Conservation (phyloP, 2,888 invertebrate genomes). For the Aphidius colemani region DNA sequence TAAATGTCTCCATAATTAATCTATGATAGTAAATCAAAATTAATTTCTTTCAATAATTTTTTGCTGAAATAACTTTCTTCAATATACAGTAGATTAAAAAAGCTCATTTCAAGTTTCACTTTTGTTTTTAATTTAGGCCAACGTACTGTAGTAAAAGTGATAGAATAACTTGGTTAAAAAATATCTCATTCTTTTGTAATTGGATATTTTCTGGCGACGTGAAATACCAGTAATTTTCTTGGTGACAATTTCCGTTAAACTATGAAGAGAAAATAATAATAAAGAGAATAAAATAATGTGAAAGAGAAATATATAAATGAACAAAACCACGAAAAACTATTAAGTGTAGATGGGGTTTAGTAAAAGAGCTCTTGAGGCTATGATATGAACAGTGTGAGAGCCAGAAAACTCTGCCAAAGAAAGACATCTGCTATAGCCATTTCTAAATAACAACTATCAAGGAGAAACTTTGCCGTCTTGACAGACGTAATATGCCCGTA, state of each 20-base stretch:
- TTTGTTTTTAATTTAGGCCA: neutral
- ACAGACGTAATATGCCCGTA: constrained; percentile 56
- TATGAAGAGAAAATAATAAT: too few relatives aligned
- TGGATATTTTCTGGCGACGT: constrained; percentile 30
- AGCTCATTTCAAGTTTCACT: neutral
- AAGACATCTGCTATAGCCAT: constrained; percentile 52
- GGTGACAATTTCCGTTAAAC: too few relatives aligned
- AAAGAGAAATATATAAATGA: neutral
- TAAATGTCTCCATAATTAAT: constrained; percentile 11
- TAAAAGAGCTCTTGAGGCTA: neutral
- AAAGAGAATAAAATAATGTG: neutral
- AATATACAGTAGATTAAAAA: too few relatives aligned
- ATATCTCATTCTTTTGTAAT: constrained; percentile 19
- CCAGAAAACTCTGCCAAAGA: constrained; percentile 54
- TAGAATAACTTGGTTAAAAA: neutral
- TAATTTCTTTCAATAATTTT: constrained; percentile 1
- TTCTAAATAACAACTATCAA: constrained; percentile 49
- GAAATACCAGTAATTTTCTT: constrained; percentile 6
- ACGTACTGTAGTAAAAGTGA: constrained; percentile 1
- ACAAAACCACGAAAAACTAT: constrained; percentile 6
- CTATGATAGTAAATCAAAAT: constrained; percentile 8
- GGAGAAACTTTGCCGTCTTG: constrained; percentile 42
- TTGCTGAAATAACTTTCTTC: neutral
- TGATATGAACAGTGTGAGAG: constrained; percentile 41
- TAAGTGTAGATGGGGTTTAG: neutral